A percentile compares a stretch with the other conserved stretches of the same genome.
Evolutionary conservation across 2,113 vertebrate species (phyloP).

Genomic region (Hymenochirus boettgeri): DNA sequence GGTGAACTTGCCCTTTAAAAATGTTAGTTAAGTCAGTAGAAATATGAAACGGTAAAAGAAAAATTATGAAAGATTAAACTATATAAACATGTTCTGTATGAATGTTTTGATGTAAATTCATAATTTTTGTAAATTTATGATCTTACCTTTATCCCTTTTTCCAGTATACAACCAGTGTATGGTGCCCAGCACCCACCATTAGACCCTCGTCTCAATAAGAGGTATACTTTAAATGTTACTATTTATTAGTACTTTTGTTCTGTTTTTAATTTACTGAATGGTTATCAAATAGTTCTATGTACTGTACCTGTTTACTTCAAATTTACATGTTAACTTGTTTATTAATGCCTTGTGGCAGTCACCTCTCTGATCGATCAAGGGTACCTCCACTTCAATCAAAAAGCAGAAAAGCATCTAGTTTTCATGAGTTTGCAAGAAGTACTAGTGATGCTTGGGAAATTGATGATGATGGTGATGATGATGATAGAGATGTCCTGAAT

Average conservation of each 20-base stretch:
- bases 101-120: no score
- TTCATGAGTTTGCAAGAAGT: conserved; percentile 88
- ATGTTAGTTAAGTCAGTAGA: no score
- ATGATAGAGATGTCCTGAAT: conserved; percentile 57
- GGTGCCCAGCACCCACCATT: conserved; percentile 93
- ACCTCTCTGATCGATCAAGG: conserved; percentile 80
- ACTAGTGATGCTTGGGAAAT: conserved; percentile 96
- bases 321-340: background rate
- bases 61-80: no score
- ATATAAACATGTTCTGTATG: no score
- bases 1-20: no score
- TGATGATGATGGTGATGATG: conserved; percentile 74
- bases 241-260: background rate
- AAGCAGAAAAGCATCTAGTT: conserved; percentile 86
- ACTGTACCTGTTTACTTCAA: background rate
- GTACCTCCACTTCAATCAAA: conserved; percentile 69
- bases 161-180: conserved; percentile 90
- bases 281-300: no score
- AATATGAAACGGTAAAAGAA: no score
- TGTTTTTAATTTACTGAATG: no score
- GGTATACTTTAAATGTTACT: conserved; percentile 77
- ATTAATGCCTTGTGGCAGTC: conserved; percentile 60
- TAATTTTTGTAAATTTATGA: background rate
- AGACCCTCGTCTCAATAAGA: conserved; percentile 78
- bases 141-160: conserved; percentile 37